Evolutionary conservation across 2,113 vertebrate species (phyloP), one percentile per base, ranked within the genome.

Genomic region (Nesoenas mayeri): DNA sequence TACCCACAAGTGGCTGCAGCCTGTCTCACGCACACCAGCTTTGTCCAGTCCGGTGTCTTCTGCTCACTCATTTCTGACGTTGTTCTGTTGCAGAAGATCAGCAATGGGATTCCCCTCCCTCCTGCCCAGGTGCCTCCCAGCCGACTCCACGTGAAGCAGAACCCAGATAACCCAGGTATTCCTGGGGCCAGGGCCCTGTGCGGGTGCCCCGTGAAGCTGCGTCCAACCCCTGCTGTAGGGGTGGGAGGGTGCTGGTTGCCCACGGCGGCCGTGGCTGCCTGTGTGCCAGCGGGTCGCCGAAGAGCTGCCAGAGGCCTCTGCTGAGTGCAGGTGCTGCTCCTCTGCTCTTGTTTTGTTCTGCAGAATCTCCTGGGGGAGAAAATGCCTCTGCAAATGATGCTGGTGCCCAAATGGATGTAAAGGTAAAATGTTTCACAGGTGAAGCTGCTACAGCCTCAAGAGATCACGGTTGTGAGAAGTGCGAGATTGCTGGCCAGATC

Each of bases 71-170:
- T 71, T 75, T 67, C 42, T 66, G 26, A 47, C 77, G 34, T 15
- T 69, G 48, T 81, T 95, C 82, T 79, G 6, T 84, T 72, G 62
- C 86, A 97, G 97, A 97, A 96, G 69, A 65, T 88, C 85, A 86
- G 83, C 28, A 62, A 89, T 42, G 97, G 97, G 56, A 97, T 97
- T 54, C 97, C 97, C 21, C 91, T 94, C 29, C 97, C 97, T 65
- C 97, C 97, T 79, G 95, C 87, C 69, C 96, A 97, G 79, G 87
- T 95, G 70, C 97, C 97, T 58, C 97, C 97, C 61, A 97, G 65
- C 62, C 42, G 65, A 31, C 88, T 96, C 42, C 87, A 80, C 0
- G 3, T 24, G 56, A 94, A 89, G 71, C 77, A 86, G 60, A 75
- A 75, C 25, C 83, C 92, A 95, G 96, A 96, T 97, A 95, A 75